These are phyloP conservation scores for Bos indicus DNA, from an alignment of 2,113 vertebrate species.

Conservation along the genomic window DNA sequence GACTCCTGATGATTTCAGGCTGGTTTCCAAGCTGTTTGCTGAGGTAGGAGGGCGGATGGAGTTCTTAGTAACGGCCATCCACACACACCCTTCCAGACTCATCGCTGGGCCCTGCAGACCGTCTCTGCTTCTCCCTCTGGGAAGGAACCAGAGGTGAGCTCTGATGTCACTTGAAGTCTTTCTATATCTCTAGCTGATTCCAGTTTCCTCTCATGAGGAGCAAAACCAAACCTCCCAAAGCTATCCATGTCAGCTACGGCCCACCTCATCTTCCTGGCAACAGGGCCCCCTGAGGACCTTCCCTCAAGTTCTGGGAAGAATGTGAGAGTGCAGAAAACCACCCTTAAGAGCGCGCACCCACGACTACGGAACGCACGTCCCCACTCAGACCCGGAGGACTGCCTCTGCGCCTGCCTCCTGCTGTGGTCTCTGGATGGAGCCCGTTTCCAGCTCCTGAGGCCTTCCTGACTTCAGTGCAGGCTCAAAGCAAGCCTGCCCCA, in stretches of 20 bases:
- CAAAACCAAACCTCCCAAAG: background rate
- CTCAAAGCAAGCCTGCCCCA: background rate
- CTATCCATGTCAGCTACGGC: background rate
- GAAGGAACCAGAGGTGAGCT: background rate
- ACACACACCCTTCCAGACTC: background rate
- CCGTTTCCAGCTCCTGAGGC: background rate
- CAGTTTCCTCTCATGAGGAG: background rate
- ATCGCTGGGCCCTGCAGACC: fast-evolving
- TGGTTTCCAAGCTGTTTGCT: background rate
- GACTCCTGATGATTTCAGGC: background rate
- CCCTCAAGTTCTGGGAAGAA: background rate
- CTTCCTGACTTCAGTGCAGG: background rate
- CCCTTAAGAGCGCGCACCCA: background rate
- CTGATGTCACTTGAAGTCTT: background rate
- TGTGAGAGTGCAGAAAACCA: background rate
- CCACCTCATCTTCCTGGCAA: background rate
- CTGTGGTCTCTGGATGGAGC: background rate
- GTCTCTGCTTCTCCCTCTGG: background rate
- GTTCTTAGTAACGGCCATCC: background rate
- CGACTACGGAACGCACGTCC: too few species aligned
- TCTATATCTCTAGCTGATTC: background rate
- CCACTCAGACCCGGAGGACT: background rate
- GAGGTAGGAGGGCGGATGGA: background rate
- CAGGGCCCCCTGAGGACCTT: background rate
- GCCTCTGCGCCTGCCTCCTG: background rate